These are phyloP conservation scores for Drosophila nebulosa DNA, from an alignment of 1,140 invertebrate genomes.

Conservation along the genomic window DNA sequence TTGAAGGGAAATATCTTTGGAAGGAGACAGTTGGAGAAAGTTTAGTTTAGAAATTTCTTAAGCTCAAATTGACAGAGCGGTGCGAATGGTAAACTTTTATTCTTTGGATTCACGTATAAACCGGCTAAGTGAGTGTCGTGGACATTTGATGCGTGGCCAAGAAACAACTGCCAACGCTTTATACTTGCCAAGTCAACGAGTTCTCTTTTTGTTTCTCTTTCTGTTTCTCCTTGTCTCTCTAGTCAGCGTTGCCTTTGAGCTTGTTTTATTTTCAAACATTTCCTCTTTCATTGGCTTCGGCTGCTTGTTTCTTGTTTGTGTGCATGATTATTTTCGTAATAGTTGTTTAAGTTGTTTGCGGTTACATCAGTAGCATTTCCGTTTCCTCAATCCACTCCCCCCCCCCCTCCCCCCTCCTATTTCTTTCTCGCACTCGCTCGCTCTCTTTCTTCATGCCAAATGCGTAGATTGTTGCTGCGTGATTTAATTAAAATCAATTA, in stretches of 20 bases:
- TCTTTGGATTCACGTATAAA: not conserved
- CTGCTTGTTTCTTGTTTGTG: conserved; percentile 29
- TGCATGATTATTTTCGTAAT: conserved; percentile 77
- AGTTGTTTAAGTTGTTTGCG: conserved; percentile 76
- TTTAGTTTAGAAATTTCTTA: no score
- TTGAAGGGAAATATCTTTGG: no score
- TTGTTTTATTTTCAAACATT: conserved; percentile 62
- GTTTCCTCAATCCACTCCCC: conserved; percentile 12
- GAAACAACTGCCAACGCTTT: conserved; percentile 34
- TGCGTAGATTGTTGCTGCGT: conserved; percentile 56
- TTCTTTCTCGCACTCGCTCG: not conserved
- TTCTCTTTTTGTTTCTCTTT: not conserved
- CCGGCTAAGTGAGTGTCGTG: conserved; percentile 8
- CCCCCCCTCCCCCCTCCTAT: not conserved
- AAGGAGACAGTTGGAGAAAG: no score
- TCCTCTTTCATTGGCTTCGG: conserved; percentile 35
- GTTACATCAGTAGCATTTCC: conserved; percentile 65
- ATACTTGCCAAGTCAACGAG: not conserved
- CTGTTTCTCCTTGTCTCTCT: not conserved
- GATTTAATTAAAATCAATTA: conserved; percentile 81
- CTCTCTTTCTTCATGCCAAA: not conserved
- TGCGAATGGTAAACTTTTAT: no score
- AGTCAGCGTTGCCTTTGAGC: conserved; percentile 2
- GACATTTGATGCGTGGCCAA: conserved; percentile 43
- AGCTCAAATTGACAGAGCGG: no score